Evolutionary conservation across 2,113 vertebrate genomes (phyloP), one percentile per base, ranked within the genome.

Genomic region (Prunella fulvescens): DNA sequence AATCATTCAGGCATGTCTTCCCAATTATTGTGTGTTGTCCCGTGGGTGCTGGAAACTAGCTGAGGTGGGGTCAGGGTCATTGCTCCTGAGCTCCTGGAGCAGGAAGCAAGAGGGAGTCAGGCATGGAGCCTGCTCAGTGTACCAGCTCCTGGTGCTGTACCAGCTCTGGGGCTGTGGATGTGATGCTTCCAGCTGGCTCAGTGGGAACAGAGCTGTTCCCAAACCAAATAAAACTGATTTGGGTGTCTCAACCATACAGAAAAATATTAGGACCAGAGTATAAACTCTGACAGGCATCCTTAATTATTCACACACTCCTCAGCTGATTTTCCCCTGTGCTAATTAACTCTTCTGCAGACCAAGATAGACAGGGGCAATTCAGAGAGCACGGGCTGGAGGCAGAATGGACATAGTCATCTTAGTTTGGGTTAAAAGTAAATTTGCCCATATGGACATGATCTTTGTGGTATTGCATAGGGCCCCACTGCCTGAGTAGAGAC

Each of bases 91-190:
- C 8, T 58, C 20, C 66, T 12, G 35, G 12, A n/a, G 39, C 44
- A 79, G 39, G 45, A 51, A 73, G 48, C 7, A 13, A 44, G 24
- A 88, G 5, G 13, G 14, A 91, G 15, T 9, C 1, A 10, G 50
- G 29, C 47, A 29, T 0, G 0, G 42, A 67, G 40, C 39, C 39
- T 84, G 39, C 39, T 47, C 35, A 35, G 18, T 39, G 65, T 65
- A 58, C 18, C 61, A 81, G 18, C 39, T 50, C 25, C 72, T 70
- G 18, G 5, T 64, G 35, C 20, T 71, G 33, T 2, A n/a, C n/a
- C n/a, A n/a, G 3, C 50, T 84, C n/a, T 7, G 12, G 8, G 26
- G 39, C 33, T 81, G 44, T 0, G 2, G 18, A 22, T 0, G 0
- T 25, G 26, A 16, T 66, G 50, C 29, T 86, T 77, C 48, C 67